phyloP scores from a whole-genome alignment of 1,140 invertebrate species.

The Mylabris phalerata region DNA sequence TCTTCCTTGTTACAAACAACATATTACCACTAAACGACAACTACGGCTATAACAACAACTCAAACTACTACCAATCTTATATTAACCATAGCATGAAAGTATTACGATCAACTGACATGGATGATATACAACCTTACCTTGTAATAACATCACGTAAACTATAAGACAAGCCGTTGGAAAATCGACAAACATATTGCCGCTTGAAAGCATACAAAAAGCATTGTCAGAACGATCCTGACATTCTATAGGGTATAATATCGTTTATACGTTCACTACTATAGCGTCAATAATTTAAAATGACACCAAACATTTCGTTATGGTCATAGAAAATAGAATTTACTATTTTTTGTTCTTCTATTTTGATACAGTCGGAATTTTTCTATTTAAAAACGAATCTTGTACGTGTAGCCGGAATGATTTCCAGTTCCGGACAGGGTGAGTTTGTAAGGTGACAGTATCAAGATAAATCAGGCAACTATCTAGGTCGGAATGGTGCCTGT shows the following conservation, averaged over 20 bases:
- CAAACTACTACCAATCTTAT: too few species aligned
- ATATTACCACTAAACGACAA: too few species aligned
- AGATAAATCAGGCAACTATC: conserved; percentile 18
- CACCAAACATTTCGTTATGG: neutral
- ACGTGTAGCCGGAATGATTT: conserved; percentile 1
- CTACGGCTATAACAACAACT: too few species aligned
- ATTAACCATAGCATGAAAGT: conserved; percentile 16
- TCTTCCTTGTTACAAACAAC: too few species aligned
- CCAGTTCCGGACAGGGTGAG: conserved; percentile 13
- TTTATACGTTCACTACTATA: conserved; percentile 3
- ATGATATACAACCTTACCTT: conserved; percentile 31
- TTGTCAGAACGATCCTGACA: conserved; percentile 13
- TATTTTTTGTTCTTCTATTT: too few species aligned
- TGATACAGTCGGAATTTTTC: too few species aligned
- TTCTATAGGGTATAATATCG: conserved; percentile 8
- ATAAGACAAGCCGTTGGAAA: conserved; percentile 28
- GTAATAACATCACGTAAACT: conserved; percentile 36
- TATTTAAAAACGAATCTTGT: too few species aligned
- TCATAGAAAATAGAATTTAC: too few species aligned
- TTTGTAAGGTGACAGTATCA: conserved; percentile 13
- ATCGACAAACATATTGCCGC: conserved; percentile 30
- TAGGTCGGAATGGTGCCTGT: conserved; percentile 13
- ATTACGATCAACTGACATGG: conserved; percentile 27
- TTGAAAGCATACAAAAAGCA: conserved; percentile 17
- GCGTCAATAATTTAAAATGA: conserved; percentile 16